Percentiles rank a stretch among this genome's conserved stretches.
Conservation (phyloP, 2,113 vertebrate species). For the Potamarius usumacintae region DNA sequence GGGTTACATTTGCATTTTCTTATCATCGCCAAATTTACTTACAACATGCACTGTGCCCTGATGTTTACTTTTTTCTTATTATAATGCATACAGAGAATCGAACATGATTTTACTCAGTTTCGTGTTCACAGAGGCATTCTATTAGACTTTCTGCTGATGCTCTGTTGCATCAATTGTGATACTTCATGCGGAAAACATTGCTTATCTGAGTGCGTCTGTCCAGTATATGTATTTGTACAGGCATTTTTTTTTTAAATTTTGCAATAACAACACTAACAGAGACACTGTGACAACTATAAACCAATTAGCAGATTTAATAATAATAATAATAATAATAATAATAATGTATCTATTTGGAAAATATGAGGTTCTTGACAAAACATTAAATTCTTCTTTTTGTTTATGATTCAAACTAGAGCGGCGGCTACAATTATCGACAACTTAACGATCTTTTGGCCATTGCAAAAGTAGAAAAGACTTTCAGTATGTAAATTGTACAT, state of each 20-base stretch:
- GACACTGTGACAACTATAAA: background rate
- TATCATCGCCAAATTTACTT: conserved; percentile 4
- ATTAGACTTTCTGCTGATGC: background rate
- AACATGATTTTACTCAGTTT: background rate
- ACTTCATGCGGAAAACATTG: background rate
- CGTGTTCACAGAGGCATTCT: background rate
- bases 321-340: background rate
- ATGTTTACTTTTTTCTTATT: background rate
- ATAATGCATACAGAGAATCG: background rate
- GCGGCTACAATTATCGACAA: no score
- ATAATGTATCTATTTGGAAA: no score
- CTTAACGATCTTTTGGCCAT: no score
- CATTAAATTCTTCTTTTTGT: background rate
- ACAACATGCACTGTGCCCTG: background rate
- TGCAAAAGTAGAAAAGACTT: no score
- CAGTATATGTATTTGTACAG: background rate
- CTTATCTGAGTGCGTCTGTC: background rate
- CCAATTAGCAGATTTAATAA: background rate
- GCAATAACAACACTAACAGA: background rate
- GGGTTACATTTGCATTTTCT: conserved; percentile 12
- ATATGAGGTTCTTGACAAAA: no score
- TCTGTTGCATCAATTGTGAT: background rate
- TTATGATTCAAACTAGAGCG: background rate
- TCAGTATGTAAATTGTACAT: no score
- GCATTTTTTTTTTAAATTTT: background rate